Conservation (phyloP, 35 echinoderm and acorn worm species). For the Strongylocentrotus purpuratus region DNA sequence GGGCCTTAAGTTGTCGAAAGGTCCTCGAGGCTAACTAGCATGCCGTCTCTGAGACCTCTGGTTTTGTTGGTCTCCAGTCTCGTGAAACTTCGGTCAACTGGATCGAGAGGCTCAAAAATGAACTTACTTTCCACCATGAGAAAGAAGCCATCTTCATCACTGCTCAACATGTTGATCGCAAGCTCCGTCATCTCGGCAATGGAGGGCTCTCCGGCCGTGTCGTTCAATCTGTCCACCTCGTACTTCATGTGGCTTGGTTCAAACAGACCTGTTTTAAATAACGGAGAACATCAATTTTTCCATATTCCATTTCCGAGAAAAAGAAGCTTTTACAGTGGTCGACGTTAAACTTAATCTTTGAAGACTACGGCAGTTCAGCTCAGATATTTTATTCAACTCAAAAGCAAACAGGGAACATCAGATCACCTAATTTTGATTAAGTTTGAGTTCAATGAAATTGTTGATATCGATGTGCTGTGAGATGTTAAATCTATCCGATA, state of each 20-base stretch:
- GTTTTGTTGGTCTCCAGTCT: background rate
- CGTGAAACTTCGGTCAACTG: background rate
- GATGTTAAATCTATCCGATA: too few species aligned
- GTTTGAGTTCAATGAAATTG: too few species aligned
- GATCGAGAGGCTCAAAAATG: background rate
- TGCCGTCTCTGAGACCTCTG: too few species aligned
- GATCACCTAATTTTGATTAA: too few species aligned
- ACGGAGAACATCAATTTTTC: background rate
- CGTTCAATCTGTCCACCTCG: conserved; percentile 50
- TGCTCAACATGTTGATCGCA: conserved; percentile 71
- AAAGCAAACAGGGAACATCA: too few species aligned
- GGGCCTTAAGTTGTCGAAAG: too few species aligned
- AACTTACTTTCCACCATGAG: conserved; percentile 69
- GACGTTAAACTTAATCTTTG: background rate
- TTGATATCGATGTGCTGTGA: too few species aligned
- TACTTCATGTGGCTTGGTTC: conserved; percentile 75
- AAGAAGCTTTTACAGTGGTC: too few species aligned
- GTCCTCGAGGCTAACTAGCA: too few species aligned
- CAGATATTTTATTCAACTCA: too few species aligned
- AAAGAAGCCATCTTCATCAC: conserved; percentile 59
- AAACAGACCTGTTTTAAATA: conserved; percentile 60
- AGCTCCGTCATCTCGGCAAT: conserved; percentile 76
- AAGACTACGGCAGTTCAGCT: too few species aligned
- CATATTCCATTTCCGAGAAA: too few species aligned
- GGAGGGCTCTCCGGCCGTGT: conserved; percentile 66